Conservation (phyloP, 2,888 invertebrate genomes). For the Mantis religiosa region DNA sequence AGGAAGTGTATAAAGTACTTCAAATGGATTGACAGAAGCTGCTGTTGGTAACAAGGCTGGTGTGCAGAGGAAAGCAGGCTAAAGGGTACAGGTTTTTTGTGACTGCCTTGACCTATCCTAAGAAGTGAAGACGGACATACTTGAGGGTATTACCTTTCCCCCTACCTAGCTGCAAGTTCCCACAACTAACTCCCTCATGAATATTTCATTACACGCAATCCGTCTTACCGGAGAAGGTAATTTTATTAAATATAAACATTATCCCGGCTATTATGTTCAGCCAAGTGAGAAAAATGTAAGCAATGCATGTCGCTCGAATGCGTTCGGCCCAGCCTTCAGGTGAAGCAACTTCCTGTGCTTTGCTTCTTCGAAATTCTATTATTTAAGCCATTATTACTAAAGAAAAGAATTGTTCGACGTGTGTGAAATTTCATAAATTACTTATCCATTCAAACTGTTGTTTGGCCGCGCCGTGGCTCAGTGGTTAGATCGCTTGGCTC, state of each 20-base stretch:
- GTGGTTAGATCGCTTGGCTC: too few species aligned
- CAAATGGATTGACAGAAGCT: too few species aligned
- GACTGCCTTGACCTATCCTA: background rate
- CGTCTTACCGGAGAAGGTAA: background rate
- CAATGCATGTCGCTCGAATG: background rate
- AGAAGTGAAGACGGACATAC: background rate
- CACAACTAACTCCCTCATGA: background rate
- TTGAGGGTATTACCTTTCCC: background rate
- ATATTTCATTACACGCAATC: background rate
- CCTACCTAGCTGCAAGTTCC: background rate
- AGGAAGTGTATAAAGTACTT: too few species aligned
- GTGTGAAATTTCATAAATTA: too few species aligned
- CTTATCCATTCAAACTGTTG: too few species aligned
- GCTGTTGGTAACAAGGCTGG: too few species aligned
- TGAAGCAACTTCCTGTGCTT: too few species aligned
- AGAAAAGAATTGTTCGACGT: too few species aligned
- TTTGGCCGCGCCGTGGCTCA: too few species aligned
- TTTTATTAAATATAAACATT: background rate
- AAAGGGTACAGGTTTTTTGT: background rate
- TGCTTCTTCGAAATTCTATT: too few species aligned
- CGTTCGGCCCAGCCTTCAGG: background rate
- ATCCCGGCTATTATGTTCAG: background rate
- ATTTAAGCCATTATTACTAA: too few species aligned
- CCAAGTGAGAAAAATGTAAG: background rate
- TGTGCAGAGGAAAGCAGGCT: background rate